A percentile compares a stretch with the other conserved stretches of the same genome.
These are phyloP conservation scores for Nesidiocoris tenuis DNA, from an alignment of 2,888 invertebrate genomes.

Conservation along the genomic window DNA sequence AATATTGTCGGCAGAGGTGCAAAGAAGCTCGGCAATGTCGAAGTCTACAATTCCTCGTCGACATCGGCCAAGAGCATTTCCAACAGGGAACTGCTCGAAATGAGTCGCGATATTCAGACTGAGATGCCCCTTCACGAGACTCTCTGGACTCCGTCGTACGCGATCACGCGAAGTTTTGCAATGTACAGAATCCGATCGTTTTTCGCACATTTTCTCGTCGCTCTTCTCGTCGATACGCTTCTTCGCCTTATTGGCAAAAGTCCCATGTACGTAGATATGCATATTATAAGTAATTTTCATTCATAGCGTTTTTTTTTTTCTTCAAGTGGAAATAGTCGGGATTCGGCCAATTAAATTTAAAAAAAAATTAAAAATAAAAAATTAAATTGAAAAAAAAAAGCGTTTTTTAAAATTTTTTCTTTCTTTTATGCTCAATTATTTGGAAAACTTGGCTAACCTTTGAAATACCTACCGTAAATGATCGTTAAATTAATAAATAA, in stretches of 20 bases:
- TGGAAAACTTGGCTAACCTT: too few species aligned
- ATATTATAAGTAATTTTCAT: too few species aligned
- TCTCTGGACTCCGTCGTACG: conserved; percentile 63
- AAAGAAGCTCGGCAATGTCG: conserved; percentile 52
- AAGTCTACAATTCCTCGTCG: conserved; percentile 81
- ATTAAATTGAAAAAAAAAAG: too few species aligned
- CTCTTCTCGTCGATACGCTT: conserved; percentile 69
- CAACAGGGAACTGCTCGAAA: conserved; percentile 53
- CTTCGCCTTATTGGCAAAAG: conserved; percentile 67
- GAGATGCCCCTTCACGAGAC: conserved; percentile 68
- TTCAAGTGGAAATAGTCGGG: too few species aligned
- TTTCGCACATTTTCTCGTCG: conserved; percentile 75
- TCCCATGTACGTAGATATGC: conserved; percentile 62
- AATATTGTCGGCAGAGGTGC: conserved; percentile 2
- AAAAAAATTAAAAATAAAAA: too few species aligned
- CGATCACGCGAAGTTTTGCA: conserved; percentile 59
- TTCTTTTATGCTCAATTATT: too few species aligned
- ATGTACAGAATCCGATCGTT: conserved; percentile 69
- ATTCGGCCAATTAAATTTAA: too few species aligned
- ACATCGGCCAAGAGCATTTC: conserved; percentile 49
- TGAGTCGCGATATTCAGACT: conserved; percentile 59
- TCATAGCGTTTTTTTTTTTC: too few species aligned
- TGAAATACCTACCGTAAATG: too few species aligned
- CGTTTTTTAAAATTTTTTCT: too few species aligned
- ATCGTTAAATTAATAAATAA: too few species aligned